Conservation (phyloP, 2,888 invertebrate species). For the Yponomeuta evonymella region DNA sequence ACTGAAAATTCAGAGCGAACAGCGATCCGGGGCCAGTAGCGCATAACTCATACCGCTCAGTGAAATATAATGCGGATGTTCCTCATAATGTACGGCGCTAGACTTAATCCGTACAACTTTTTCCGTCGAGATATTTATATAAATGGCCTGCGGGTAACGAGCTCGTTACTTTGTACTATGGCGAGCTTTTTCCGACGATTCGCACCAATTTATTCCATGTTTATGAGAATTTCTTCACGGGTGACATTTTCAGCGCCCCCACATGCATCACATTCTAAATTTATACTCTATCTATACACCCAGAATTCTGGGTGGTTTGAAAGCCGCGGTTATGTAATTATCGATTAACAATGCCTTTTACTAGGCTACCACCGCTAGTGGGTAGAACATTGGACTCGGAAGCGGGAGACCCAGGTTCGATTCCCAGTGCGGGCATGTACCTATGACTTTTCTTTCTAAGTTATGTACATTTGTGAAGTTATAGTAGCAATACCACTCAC, state of each 20-base stretch:
- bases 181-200: constrained; percentile 3
- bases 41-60: constrained; percentile 63
- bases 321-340: no score
- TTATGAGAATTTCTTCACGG: background rate
- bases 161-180: constrained; percentile 2
- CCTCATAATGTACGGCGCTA: constrained; percentile 67
- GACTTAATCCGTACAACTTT: constrained; percentile 65
- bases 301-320: no score
- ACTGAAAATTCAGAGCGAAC: constrained; percentile 48
- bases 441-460: no score
- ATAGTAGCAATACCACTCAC: no score
- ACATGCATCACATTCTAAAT: no score
- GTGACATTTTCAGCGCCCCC: background rate
- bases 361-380: no score
- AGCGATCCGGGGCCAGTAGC: constrained; percentile 39
- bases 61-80: constrained; percentile 69
- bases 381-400: no score
- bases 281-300: no score
- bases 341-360: no score
- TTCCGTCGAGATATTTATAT: constrained; percentile 55
- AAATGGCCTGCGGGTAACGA: constrained; percentile 32
- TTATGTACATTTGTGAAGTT: no score
- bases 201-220: constrained; percentile 7
- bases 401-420: no score
- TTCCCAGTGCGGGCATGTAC: no score